Evolutionary conservation across 2,113 vertebrate genomes (phyloP), one percentile per base, ranked within the genome.

Genomic region (Sterna hirundo): DNA sequence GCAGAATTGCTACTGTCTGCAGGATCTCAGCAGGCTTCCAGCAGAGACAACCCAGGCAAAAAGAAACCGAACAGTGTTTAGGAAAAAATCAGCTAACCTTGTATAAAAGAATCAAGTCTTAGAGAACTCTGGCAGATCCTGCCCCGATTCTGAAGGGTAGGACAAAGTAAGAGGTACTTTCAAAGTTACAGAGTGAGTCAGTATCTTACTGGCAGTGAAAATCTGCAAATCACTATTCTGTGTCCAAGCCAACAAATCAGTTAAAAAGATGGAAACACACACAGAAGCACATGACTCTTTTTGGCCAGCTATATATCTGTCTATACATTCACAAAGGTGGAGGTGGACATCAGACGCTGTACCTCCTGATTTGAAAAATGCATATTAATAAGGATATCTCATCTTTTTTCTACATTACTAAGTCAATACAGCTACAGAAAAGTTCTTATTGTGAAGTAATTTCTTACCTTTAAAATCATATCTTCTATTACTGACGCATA

Each of bases 381-480:
- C 11, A 6, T 32, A 49, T 69, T 54, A 72, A 25, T 36, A 85
- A 14, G 29, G 30, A 65, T 18, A 85, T 13, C 29, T 3, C 9
- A 36, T 23, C 6, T 58, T 86, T 93, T 83, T 60, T 6, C 62
- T 71, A n/a, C 23, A 26, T 47, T 76, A 49, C 25, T 54, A 30
- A 25, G 10, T 61, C 75, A 88, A 92, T 17, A 46, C 11, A 61
- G 55, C 51, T 51, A 55, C 8, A 87, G 22, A 52, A 27, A 76
- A 69, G 25, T 30, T 65, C n/a, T 61, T 34, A 29, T 3, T 30
- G 9, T 55, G 29, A 92, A 64, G 11, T 36, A 20, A 70, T 40
- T 76, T 83, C 96, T 95, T 96, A 99, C 99, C 99, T 99, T 99
- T 68, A 99, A 95, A 96, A 99, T 98, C 99, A 99, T 99, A 96